phyloP scores from a whole-genome alignment of 2,113 vertebrate species.

The Seriola rivoliana region DNA sequence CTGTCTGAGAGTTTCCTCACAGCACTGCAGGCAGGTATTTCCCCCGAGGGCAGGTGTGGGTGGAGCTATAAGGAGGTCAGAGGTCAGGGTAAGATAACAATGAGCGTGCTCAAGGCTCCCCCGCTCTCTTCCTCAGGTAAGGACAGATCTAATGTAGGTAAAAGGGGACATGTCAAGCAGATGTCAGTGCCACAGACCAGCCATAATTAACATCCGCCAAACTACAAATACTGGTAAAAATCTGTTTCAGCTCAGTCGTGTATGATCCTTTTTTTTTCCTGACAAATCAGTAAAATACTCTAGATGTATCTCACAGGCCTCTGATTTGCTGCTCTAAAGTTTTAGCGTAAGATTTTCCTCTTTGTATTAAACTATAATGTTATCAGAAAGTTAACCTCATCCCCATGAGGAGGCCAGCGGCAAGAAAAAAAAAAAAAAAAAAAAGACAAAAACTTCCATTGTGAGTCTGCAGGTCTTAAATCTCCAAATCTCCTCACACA shows the following conservation, averaged over 20 bases:
- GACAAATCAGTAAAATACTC: too few relatives aligned
- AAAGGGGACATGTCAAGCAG: conserved; percentile 28
- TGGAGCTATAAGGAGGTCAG: conserved; percentile 49
- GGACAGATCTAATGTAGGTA: conserved; percentile 4
- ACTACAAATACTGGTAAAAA: not conserved
- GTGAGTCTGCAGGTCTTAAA: not conserved
- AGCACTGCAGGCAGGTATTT: conserved; percentile 61
- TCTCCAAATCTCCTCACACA: not conserved
- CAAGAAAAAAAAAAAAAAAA: not conserved
- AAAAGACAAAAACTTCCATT: not conserved
- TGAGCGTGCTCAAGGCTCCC: conserved; percentile 25
- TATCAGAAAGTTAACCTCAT: not conserved
- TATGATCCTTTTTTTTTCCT: too few relatives aligned
- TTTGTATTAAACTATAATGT: not conserved
- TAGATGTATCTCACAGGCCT: not conserved
- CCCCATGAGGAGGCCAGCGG: not conserved
- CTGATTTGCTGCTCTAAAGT: not conserved
- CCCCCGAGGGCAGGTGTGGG: conserved; percentile 49
- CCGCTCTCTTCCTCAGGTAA: conserved; percentile 3
- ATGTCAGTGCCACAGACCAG: not conserved
- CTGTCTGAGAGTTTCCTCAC: conserved; percentile 38
- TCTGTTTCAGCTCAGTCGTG: not conserved
- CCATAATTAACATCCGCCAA: not conserved
- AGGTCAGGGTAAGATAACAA: conserved; percentile 53
- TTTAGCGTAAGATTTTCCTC: not conserved